These are phyloP conservation scores for Bimastos eiseni DNA, from an alignment of 2,888 invertebrate species.

Conservation along the genomic window DNA sequence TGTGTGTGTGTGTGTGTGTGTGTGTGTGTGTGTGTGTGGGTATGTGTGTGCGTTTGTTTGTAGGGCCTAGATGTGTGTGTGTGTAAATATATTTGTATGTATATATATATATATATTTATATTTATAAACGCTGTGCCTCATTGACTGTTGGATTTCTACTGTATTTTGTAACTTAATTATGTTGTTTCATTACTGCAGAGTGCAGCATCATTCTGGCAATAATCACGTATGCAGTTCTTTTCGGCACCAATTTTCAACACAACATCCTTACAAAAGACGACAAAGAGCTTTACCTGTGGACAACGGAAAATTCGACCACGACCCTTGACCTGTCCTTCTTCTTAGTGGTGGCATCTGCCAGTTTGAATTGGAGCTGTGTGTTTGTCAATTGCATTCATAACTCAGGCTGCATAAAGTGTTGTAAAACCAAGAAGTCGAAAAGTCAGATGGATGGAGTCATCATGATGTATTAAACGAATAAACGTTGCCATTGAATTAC, in stretches of 20 bases:
- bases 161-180: neutral
- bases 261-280: neutral
- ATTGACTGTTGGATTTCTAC: too few species aligned
- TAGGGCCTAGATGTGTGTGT: neutral
- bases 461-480: neutral
- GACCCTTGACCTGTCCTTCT: neutral
- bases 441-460: neutral
- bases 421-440: neutral
- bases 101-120: too few species aligned
- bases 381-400: neutral
- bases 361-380: neutral
- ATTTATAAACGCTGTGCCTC: too few species aligned
- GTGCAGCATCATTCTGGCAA: neutral
- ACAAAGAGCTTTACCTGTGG: neutral
- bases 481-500: neutral
- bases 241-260: neutral
- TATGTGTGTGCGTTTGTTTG: neutral
- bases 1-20: neutral
- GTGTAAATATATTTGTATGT: too few species aligned
- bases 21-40: too few species aligned
- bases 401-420: neutral
- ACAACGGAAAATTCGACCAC: neutral
- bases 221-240: conserved; percentile 13
- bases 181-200: neutral
- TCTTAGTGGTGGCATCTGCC: neutral